Percentiles rank a stretch among this genome's conserved stretches.
Evolutionary conservation across 2,888 invertebrate genomes (phyloP).

Genomic region (Zele albiditarsus): DNA sequence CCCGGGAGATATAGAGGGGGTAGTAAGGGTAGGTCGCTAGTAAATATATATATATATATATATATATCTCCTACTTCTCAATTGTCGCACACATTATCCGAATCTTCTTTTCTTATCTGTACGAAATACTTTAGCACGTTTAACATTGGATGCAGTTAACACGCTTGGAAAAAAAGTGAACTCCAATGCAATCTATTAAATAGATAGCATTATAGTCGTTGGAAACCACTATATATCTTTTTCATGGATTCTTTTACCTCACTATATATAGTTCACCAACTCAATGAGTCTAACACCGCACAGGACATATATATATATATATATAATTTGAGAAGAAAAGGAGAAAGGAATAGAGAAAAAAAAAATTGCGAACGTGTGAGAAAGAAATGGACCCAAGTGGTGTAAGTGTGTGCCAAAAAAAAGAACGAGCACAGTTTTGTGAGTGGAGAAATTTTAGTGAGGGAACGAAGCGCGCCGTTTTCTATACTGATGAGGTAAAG

Average conservation of each 20-base stretch:
- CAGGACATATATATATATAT: not conserved
- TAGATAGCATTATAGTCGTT: slow-evolving; percentile 53
- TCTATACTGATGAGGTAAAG: slow-evolving; percentile 36
- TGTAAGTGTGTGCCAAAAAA: slow-evolving; percentile 7
- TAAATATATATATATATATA: not conserved
- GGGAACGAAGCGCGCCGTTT: slow-evolving; percentile 25
- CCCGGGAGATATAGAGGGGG: too few relatives aligned
- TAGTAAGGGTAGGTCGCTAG: too few relatives aligned
- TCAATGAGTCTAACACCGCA: slow-evolving; percentile 12
- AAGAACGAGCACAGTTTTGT: slow-evolving; percentile 12
- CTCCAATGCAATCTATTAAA: slow-evolving; percentile 62
- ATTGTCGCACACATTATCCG: slow-evolving; percentile 51
- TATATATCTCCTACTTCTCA: slow-evolving; percentile 22
- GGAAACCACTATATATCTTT: slow-evolving; percentile 36
- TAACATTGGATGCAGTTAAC: slow-evolving; percentile 56
- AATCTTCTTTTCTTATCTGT: slow-evolving; percentile 50
- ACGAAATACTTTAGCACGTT: slow-evolving; percentile 32
- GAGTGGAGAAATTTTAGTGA: not conserved
- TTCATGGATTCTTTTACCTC: slow-evolving; percentile 37
- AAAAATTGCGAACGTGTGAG: not conserved
- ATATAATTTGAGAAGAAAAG: not conserved
- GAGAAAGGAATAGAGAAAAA: not conserved
- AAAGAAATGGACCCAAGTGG: slow-evolving; percentile 30
- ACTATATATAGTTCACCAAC: slow-evolving; percentile 31
- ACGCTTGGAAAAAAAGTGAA: slow-evolving; percentile 56